Evolutionary conservation across 1,140 invertebrate species (phyloP).

Genomic region (Thalassaphorura encarpata): DNA sequence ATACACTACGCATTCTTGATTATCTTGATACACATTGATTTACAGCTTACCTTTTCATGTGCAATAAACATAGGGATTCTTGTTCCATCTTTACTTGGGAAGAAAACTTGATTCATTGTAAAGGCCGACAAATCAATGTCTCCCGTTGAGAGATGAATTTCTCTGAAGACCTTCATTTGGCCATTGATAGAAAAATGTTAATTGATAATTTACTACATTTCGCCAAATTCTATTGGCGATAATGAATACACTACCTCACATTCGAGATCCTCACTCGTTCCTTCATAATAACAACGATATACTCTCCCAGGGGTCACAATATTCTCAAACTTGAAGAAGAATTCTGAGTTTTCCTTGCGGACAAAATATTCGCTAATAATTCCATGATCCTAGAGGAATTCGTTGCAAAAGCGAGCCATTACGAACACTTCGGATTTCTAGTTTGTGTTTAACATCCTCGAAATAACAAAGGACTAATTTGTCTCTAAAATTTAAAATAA

Average conservation of each 20-base stretch:
- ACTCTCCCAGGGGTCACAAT: conserved; percentile 87
- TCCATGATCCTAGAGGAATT: conserved; percentile 75
- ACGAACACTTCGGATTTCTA: conserved; percentile 67
- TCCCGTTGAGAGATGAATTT: no score
- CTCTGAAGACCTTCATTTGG: conserved; percentile 57
- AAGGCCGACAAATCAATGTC: conserved; percentile 72
- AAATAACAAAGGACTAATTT: conserved; percentile 84
- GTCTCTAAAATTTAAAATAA: conserved; percentile 39
- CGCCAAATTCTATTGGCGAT: background rate
- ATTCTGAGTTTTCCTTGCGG: conserved; percentile 71
- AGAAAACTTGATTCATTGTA: conserved; percentile 84
- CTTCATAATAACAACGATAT: conserved; percentile 67
- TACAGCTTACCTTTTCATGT: conserved; percentile 59
- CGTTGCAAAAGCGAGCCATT: conserved; percentile 59
- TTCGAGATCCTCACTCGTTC: conserved; percentile 44
- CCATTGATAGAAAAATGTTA: background rate
- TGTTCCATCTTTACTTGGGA: conserved; percentile 85
- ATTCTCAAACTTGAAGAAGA: conserved; percentile 89
- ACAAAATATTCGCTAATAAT: conserved; percentile 74
- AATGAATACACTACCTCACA: background rate
- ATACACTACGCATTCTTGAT: background rate
- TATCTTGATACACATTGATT: background rate
- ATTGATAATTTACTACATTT: background rate
- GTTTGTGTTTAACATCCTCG: conserved; percentile 70
- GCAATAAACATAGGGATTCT: conserved; percentile 97